Evolutionary conservation across 2,888 invertebrate genomes (phyloP), one percentile per base, ranked within the genome.

Genomic region (Polyommatus iphigenia): DNA sequence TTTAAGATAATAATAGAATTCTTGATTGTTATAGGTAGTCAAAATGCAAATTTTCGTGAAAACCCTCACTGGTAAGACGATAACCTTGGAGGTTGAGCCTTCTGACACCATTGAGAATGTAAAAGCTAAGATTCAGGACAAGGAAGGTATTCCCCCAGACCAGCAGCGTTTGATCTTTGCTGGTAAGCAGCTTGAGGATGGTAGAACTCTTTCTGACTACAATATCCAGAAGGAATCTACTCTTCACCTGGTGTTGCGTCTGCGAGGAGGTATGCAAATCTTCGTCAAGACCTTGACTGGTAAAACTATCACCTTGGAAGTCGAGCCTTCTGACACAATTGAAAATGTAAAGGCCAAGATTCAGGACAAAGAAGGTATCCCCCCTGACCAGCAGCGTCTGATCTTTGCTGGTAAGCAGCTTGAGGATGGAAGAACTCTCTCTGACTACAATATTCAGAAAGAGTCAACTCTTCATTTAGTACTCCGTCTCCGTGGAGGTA

Each of bases 321-420:
- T 97, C 81, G 97, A 98, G 88, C 96, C 97, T 10, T 96, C 97
- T 2, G 97, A 98, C 87, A 97, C 97, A 13, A 97, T 98, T 85
- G 97, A 98, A 93, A 97, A 98, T 96, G 97, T 98, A 77, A 98
- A 98, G 89, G 96, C 96, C 71, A 97, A 97, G 89, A 97, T 97
- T 86, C 97, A 97, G 89, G 97, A 97, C 87, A 97, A 97, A 91
- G 97, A 97, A 91, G 97, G 96, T 83, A 96, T 96, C 88, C 96
- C 96, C 81, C 96, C 96, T 87, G 97, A 97, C 89, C 96, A 97
- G 88, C 97, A 97, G 88, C 81, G 85, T 54, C 77, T 84, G 32
- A 85, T 85, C 79, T 85, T 85, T 75, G 85, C 85, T 54, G 85
- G 85, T 2, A 85, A 85, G 76, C 85, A 85, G n/a, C 67, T 85